Evolutionary conservation across 2,113 vertebrate genomes (phyloP).

Genomic region (Procavia capensis): DNA sequence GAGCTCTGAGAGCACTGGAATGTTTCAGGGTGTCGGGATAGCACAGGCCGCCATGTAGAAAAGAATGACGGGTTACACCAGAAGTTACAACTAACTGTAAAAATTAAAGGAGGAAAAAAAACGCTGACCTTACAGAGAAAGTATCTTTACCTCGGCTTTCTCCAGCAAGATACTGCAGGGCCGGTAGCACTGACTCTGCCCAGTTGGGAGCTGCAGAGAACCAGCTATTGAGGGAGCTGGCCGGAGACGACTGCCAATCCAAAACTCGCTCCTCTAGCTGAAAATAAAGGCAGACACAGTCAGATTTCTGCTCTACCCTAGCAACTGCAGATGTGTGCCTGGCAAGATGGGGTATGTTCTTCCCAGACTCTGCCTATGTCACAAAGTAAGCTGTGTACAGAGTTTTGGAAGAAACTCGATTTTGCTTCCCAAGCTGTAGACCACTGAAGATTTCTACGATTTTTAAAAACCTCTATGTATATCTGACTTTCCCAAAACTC

Average conservation of each 20-base stretch:
- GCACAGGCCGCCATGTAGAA: not conserved
- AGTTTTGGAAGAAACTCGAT: not conserved
- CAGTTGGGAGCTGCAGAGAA: slow-evolving; percentile 95
- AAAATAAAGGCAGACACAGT: slow-evolving; percentile 18
- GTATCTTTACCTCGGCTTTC: slow-evolving; percentile 92
- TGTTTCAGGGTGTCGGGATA: not conserved
- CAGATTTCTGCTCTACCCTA: not conserved
- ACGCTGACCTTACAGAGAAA: not conserved
- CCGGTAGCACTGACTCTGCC: slow-evolving; percentile 95
- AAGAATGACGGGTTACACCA: not conserved
- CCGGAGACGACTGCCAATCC: slow-evolving; percentile 95
- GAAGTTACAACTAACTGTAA: not conserved
- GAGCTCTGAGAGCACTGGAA: not conserved
- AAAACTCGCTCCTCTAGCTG: slow-evolving; percentile 97
- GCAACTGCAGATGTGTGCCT: not conserved
- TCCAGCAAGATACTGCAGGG: slow-evolving; percentile 95
- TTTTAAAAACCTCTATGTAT: not conserved
- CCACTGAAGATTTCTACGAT: not conserved
- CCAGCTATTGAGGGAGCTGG: slow-evolving; percentile 95
- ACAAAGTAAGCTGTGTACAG: not conserved
- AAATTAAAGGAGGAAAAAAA: not conserved
- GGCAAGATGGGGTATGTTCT: not conserved
- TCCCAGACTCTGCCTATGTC: not conserved
- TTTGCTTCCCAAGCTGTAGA: not conserved
- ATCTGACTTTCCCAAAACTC: slow-evolving; percentile 24